Evolutionary conservation across 2,797 vertebrate genomes (phyloP).

Genomic region (Eptatretus atami): DNA sequence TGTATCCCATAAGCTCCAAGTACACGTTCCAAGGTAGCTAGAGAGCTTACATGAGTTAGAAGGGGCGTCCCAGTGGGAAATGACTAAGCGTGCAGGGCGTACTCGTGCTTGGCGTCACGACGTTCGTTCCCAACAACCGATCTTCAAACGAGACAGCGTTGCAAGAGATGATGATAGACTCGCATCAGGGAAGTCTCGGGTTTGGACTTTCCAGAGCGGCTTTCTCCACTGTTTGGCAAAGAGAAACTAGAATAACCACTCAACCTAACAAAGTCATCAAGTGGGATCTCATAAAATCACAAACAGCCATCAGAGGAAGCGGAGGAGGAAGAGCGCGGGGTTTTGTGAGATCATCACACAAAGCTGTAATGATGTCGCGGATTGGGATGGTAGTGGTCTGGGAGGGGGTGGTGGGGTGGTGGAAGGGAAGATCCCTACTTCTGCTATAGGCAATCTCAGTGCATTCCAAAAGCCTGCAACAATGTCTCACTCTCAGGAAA

Average conservation of each 20-base stretch:
- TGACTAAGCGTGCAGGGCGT: constrained; percentile 84
- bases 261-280: too few relatives aligned
- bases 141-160: constrained; percentile 78
- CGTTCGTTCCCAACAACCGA: constrained; percentile 80
- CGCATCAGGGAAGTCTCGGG: constrained; percentile 99
- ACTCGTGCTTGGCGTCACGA: constrained; percentile 81
- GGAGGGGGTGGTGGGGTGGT: too few relatives aligned
- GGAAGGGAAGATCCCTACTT: too few relatives aligned
- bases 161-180: constrained; percentile 97
- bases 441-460: too few relatives aligned
- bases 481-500: too few relatives aligned
- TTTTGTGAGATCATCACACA: too few relatives aligned
- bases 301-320: too few relatives aligned
- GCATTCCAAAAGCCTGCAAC: too few relatives aligned
- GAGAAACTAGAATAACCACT: constrained; percentile 1
- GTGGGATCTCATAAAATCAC: too few relatives aligned
- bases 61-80: constrained; percentile 70
- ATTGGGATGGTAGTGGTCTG: too few relatives aligned
- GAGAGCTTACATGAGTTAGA: constrained; percentile 45
- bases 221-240: constrained; percentile 48
- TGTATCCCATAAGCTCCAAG: neutral
- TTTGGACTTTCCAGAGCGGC: constrained; percentile 91
- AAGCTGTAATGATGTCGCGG: too few relatives aligned
- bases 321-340: neutral
- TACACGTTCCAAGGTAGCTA: neutral